Base-by-base conservation (phyloP, 2,113 vertebrate genomes). In the Kryptolebias marmoratus region DNA sequence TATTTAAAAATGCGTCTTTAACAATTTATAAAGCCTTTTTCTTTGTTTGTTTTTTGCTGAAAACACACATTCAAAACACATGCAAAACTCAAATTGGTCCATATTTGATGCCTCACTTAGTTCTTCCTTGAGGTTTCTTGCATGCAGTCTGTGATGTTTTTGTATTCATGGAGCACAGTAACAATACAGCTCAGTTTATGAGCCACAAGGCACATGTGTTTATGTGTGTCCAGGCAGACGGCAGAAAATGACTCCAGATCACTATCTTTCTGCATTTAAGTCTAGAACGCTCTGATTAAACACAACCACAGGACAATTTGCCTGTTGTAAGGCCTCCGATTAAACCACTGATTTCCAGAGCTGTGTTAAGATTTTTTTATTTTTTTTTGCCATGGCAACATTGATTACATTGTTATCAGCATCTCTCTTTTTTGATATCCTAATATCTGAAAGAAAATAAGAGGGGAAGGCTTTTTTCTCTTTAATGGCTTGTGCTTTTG, bases 241-340 rank as follows among this genome's bases (percentile, higher is more conserved):
- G 91, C 91, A 91, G 91, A 92, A 92, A 92, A 92, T 92, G 83
- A 89, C 89, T 89, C 53, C 83, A 87, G 91, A 92, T 92, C 79
- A 79, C 42, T 92, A 92, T 92, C 91, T 89, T 72, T 82, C 80
- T 77, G 84, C 80, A 47, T 91, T 91, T 91, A 89, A 89, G 88
- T 90, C 88, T 81, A 68, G 81, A 90, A 87, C 81, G 84, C 72
- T 76, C 80, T 91, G 91, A 92, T 91, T 92, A 91, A 91, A 91
- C 88, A 79, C 83, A 84, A 90, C 89, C 82, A 80, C 86, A 82
- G 86, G 87, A 91, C 88, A 90, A 90, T 90, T 89, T 88, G 71
- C 84, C 83, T 49, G 78, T 86, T 90, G 88, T 82, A 86, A 75
- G 50, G 57, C 74, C 75, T 83, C 45, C 62, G 83, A 92, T 89